phyloP scores from a whole-genome alignment of 2,888 invertebrate species.

The Leptinotarsa peninsularis region DNA sequence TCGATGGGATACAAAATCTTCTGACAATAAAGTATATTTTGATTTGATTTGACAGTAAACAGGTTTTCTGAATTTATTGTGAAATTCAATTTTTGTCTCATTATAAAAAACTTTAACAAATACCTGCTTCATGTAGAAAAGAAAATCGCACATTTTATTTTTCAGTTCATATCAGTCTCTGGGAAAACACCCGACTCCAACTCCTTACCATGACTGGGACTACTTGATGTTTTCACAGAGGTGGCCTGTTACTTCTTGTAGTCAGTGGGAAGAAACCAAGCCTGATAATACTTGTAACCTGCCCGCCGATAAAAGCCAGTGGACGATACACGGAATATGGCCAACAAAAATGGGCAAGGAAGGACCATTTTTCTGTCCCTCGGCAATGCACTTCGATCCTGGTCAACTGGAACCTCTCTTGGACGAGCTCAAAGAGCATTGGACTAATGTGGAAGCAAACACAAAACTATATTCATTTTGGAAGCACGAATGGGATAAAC shows the following conservation, averaged over 20 bases:
- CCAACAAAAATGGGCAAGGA: constrained; percentile 75
- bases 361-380: constrained; percentile 81
- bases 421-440: constrained; percentile 65
- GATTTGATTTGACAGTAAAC: too few species aligned
- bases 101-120: too few species aligned
- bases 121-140: background rate
- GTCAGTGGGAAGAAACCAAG: constrained; percentile 75
- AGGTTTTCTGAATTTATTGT: too few species aligned
- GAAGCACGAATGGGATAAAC: constrained; percentile 87
- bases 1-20: too few species aligned
- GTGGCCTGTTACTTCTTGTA: constrained; percentile 82
- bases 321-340: constrained; percentile 89
- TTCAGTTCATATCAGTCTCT: constrained; percentile 26
- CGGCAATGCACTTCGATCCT: constrained; percentile 75
- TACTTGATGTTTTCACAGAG: constrained; percentile 83
- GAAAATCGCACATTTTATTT: constrained; percentile 1
- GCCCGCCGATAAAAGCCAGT: constrained; percentile 72
- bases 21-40: too few species aligned
- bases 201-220: constrained; percentile 71
- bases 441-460: constrained; percentile 79
- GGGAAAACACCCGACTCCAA: constrained; percentile 34
- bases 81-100: too few species aligned
- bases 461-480: constrained; percentile 72
- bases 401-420: constrained; percentile 71
- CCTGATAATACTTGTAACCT: constrained; percentile 73